Base-by-base conservation (phyloP, 1,140 invertebrate genomes). In the Drosophila repletoides region DNA sequence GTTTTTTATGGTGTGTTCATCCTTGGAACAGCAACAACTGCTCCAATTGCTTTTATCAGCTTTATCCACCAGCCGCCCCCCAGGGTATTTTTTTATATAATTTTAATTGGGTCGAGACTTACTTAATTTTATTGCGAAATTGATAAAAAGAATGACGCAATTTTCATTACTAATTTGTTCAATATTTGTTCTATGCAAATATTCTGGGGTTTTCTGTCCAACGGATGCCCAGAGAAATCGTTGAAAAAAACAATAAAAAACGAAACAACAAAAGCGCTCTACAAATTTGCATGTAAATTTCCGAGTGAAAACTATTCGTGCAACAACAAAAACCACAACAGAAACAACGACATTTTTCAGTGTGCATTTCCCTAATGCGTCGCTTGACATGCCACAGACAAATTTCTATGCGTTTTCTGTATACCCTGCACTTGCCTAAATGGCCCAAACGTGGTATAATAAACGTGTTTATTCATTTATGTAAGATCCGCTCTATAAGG, bases 201-300 rank as follows among this genome's bases (percentile, higher is more conserved):
- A 17, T 51, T 60, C 31, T 28, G 29, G 43, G 12, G 40, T 19
- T 33, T 46, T 24, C 19, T 36, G 36, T 51, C 14, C 63, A 67
- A 29, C 64, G 64, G 56, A 67, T 61, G 55, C 63, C 15, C 31
- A n/a, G 28, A 33, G n/a, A 33, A 67, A 45, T 61, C 40, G 31
- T 48, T n/a, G n/a, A n/a, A n/a, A 46, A 81, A 79, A 77, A 79
- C 69, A 77, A 84, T 68, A 83, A 83, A 48, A 75, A 52, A 49
- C 38, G 65, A 66, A 49, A 58, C 43, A 72, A 58, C 46, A 79
- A 52, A 61, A 61, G 31, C 22, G 26, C 46, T 49, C 22, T 59
- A 49, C 43, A 53, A 60, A 81, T 86, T 84, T 84, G 79, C 74
- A 84, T 84, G 49, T 63, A 70, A 86, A 86, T 75, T 74, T 60